phyloP scores from a whole-genome alignment of 2,888 invertebrate genomes.

The Hyles lineata region DNA sequence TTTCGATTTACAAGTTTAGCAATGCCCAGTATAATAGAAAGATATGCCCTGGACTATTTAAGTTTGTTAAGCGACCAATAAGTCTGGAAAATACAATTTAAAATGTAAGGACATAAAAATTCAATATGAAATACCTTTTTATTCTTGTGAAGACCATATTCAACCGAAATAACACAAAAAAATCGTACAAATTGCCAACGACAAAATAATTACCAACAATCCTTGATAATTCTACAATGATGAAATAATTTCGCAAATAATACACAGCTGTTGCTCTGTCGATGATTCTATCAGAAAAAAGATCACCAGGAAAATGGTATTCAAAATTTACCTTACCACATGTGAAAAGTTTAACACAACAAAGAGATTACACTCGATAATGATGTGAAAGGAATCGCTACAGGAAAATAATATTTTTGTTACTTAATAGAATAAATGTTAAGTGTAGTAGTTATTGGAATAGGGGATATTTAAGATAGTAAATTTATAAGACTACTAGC shows the following conservation, averaged over 20 bases:
- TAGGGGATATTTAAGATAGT: too few species aligned
- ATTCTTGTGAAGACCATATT: too few species aligned
- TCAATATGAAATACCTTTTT: too few species aligned
- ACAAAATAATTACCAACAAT: background rate
- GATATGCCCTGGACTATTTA: too few species aligned
- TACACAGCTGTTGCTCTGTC: background rate
- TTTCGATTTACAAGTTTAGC: too few species aligned
- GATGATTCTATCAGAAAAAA: constrained; percentile 34
- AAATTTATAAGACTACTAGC: too few species aligned
- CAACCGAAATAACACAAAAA: too few species aligned
- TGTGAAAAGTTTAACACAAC: constrained; percentile 30
- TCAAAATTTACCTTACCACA: background rate
- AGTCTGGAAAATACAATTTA: too few species aligned
- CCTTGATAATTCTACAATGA: background rate
- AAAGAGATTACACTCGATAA: constrained; percentile 60
- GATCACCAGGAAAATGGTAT: constrained; percentile 46
- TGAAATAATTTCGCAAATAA: background rate
- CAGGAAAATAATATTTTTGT: constrained; percentile 64
- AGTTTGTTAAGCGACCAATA: too few species aligned
- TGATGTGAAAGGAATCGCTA: constrained; percentile 52
- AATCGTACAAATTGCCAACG: background rate
- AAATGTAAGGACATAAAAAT: too few species aligned
- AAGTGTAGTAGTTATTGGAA: background rate
- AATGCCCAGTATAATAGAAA: too few species aligned
- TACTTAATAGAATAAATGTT: constrained; percentile 64